phyloP scores from a whole-genome alignment of 2,888 invertebrate species.

The Chloroclysta siterata region DNA sequence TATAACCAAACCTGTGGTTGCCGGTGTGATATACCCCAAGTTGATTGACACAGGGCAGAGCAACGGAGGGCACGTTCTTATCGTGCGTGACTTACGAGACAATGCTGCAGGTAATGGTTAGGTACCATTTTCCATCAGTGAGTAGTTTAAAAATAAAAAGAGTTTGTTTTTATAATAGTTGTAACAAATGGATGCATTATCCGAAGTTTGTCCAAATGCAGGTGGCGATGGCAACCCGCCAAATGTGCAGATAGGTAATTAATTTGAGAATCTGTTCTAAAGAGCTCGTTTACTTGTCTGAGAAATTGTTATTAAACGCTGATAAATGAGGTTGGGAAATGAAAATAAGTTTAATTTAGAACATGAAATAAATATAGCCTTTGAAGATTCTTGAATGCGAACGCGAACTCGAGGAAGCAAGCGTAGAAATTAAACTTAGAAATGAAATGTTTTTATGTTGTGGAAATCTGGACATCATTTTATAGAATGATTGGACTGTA shows the following conservation, averaged over 20 bases:
- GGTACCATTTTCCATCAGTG: too few species aligned
- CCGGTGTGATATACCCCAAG: too few species aligned
- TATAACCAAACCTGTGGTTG: not conserved
- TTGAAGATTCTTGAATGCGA: not conserved
- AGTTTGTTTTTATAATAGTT: not conserved
- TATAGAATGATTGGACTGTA: not conserved
- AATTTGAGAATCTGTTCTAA: constrained; percentile 10
- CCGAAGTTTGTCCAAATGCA: not conserved
- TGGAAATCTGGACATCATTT: not conserved
- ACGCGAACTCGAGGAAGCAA: not conserved
- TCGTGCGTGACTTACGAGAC: too few species aligned
- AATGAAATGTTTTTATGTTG: not conserved
- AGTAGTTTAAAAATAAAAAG: too few species aligned
- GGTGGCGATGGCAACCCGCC: constrained; percentile 14
- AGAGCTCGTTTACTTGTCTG: constrained; percentile 10
- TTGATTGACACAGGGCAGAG: too few species aligned
- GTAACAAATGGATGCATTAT: not conserved
- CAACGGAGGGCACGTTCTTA: too few species aligned
- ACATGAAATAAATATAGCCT: too few species aligned
- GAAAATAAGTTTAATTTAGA: not conserved
- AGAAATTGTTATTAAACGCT: not conserved
- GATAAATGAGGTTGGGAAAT: not conserved
- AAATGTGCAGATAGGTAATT: constrained; percentile 12
- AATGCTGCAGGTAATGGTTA: too few species aligned
- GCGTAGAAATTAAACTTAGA: not conserved